Evolutionary conservation across 64 coral and sea anemone species (phyloP), one percentile per base, ranked within the genome.

Genomic region (Pocillopora damicornis): DNA sequence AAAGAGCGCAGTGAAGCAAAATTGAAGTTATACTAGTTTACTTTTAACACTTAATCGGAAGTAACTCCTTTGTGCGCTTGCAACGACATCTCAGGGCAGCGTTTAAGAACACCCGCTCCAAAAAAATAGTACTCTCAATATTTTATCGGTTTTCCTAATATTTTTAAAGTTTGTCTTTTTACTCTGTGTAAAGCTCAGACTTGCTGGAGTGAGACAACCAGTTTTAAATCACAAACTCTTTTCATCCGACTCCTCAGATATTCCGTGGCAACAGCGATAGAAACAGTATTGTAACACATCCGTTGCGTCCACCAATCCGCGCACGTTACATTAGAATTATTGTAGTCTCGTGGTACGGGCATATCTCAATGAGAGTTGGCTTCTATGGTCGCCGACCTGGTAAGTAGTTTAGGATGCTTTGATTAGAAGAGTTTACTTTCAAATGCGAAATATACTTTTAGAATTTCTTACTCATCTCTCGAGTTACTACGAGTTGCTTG

Each of bases 351-450:
- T 93, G 91, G 91, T 83, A 84, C 63, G 68, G 79, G 13, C 91
- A 89, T 74, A 89, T 93, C 16, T 89, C 91, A 18, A 71, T 93
- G 63, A 82, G 91, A 69, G 73, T 85, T 26, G 91, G 88, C 25
- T 93, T 89, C 30, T 89, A 89, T 78, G 91, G 91, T 62, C 87
- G 88, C 30, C 87, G 88, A 69, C 79, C 88, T 37, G 91, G 91
- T 93, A 75, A 89, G 91, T 78, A 58, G 22, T 20, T 36, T 15
- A 0, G 16, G 51, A 3, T n/a, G 37, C 20, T 0, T 1, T 63
- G 1, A 76, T 23, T 7, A 36, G 23, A 62, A n/a, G 15, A 13
- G 16, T 71, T 12, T 11, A 75, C 34, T 1, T 59, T 73, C n/a
- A 59, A 13, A 11, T 22, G 0, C 22, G 4, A 13, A 23, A 20